Percentiles rank a stretch among this genome's conserved stretches.
phyloP scores from a whole-genome alignment of 2,113 vertebrate species.

The human (Homo sapiens) region DNA sequence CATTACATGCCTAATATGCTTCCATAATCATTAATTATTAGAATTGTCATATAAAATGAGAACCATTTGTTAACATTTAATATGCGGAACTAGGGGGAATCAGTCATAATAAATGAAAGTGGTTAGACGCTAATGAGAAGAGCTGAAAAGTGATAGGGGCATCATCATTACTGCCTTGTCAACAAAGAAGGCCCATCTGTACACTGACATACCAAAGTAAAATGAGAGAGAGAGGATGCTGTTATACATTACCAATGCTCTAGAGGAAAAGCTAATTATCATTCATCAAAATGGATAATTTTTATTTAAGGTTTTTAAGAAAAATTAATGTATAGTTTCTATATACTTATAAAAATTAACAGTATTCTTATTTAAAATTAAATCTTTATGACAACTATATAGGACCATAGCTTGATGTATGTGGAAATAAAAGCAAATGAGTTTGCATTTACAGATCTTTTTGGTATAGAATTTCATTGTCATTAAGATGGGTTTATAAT shows the following conservation, averaged over 20 bases:
- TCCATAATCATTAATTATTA: constrained; percentile 56
- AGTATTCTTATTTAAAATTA: constrained; percentile 5
- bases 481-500: not conserved
- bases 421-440: constrained; percentile 12
- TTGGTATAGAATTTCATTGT: not conserved
- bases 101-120: constrained; percentile 44
- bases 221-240: not conserved
- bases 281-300: not conserved
- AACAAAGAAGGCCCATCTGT: not conserved
- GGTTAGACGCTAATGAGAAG: constrained; percentile 49
- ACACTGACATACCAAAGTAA: not conserved
- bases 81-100: not conserved
- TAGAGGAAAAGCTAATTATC: not conserved
- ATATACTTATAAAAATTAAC: not conserved
- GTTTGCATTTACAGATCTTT: not conserved
- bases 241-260: not conserved
- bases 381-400: not conserved
- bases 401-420: not conserved
- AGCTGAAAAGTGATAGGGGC: not conserved
- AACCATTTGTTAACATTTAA: constrained; percentile 61
- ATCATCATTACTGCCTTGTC: not conserved
- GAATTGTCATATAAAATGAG: constrained; percentile 56
- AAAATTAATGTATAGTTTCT: not conserved
- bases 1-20: constrained; percentile 32
- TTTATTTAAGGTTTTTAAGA: not conserved